Conservation (phyloP, 2,888 invertebrate species). For the Archips crataeganus region DNA sequence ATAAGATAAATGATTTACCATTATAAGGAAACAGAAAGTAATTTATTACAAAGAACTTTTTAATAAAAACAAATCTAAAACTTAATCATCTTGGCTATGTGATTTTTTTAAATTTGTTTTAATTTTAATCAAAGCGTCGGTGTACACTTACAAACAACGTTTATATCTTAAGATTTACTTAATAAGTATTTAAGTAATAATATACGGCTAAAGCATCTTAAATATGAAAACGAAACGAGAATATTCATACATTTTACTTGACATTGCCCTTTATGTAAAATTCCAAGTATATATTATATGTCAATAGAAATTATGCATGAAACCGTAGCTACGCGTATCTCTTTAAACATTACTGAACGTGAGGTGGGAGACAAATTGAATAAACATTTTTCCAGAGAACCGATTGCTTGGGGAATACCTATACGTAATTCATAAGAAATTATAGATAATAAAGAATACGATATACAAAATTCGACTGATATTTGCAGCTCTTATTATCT, state of each 20-base stretch:
- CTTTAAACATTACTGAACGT: constrained; percentile 63
- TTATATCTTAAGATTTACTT: neutral
- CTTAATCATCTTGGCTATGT: neutral
- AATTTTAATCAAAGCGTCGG: neutral
- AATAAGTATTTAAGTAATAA: no score
- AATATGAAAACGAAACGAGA: neutral
- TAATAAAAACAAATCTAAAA: neutral
- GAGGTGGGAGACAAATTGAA: constrained; percentile 67
- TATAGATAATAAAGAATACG: constrained; percentile 6
- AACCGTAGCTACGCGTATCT: constrained; percentile 64
- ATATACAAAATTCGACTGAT: neutral
- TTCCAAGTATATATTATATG: constrained; percentile 45
- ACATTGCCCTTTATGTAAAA: neutral
- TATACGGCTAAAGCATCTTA: neutral
- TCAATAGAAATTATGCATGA: constrained; percentile 61
- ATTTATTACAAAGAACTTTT: constrained; percentile 4
- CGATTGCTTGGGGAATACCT: constrained; percentile 61
- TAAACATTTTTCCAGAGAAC: constrained; percentile 61
- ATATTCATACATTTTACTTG: neutral
- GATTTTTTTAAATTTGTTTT: neutral
- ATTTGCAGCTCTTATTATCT: neutral
- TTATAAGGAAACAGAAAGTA: constrained; percentile 22
- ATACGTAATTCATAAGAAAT: constrained; percentile 36
- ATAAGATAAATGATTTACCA: constrained; percentile 42
- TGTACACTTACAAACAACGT: neutral